Evolutionary conservation across 2,888 invertebrate species (phyloP).

Genomic region (Agriopis marginaria): DNA sequence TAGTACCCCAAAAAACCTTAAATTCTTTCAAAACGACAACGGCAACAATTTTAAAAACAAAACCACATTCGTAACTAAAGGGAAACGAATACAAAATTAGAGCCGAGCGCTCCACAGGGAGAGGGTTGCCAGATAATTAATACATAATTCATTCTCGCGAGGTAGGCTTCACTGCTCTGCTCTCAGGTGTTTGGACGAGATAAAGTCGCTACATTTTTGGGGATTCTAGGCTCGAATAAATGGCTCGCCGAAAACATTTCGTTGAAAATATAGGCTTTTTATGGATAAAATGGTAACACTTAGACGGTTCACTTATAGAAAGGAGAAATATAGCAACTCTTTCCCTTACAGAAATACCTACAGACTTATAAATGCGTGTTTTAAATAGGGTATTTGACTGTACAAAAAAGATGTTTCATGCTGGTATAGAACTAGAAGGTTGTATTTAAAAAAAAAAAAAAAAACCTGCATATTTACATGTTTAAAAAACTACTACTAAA

Average conservation of each 20-base stretch:
- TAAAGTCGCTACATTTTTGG: constrained; percentile 32
- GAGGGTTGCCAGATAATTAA: constrained; percentile 29
- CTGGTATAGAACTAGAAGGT: too few species aligned
- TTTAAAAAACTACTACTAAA: too few species aligned
- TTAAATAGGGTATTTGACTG: too few species aligned
- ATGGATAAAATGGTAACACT: neutral
- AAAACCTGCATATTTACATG: too few species aligned
- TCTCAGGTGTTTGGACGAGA: constrained; percentile 34
- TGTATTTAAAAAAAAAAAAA: too few species aligned
- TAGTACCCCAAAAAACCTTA: too few species aligned
- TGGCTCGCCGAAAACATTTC: constrained; percentile 23
- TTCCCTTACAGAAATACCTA: too few species aligned
- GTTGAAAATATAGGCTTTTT: constrained; percentile 6
- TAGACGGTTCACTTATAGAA: neutral
- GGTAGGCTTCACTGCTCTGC: neutral
- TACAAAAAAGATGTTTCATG: too few species aligned
- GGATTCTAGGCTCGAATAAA: constrained; percentile 22
- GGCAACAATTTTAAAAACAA: neutral
- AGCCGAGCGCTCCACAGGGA: constrained; percentile 13
- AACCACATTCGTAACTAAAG: constrained; percentile 18
- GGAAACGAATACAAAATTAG: constrained; percentile 19
- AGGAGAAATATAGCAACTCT: neutral
- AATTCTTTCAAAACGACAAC: neutral
- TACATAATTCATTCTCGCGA: constrained; percentile 29
- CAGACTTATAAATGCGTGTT: too few species aligned